Conservation (phyloP, 2,888 invertebrate species). For the Drosophila borborema region DNA sequence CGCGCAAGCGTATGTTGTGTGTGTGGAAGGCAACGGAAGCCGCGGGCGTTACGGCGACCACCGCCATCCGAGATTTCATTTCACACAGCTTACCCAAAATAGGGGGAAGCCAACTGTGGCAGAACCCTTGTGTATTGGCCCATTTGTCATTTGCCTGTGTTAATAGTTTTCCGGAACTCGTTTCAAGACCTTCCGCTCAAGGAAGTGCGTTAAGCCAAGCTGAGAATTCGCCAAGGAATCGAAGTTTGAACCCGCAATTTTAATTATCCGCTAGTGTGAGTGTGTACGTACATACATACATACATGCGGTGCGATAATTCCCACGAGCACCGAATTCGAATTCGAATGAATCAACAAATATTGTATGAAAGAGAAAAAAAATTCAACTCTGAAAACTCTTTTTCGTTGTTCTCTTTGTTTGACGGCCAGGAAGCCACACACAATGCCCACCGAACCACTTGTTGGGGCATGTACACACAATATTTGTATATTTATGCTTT, state of each 20-base stretch:
- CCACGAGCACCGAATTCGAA: conserved; percentile 61
- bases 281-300: background rate
- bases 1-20: background rate
- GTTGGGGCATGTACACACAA: conserved; percentile 25
- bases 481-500: conserved; percentile 22
- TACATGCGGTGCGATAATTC: conserved; percentile 53
- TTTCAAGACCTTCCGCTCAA: conserved; percentile 66
- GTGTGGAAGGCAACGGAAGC: conserved; percentile 54
- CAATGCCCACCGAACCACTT: conserved; percentile 54
- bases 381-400: conserved; percentile 15
- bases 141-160: conserved; percentile 66
- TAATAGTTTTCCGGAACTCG: conserved; percentile 77
- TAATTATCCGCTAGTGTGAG: conserved; percentile 51
- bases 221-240: conserved; percentile 56
- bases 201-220: conserved; percentile 69
- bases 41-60: conserved; percentile 30
- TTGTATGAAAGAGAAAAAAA: conserved; percentile 26
- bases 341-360: conserved; percentile 52
- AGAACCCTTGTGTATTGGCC: conserved; percentile 55
- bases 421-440: conserved; percentile 41
- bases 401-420: conserved; percentile 3
- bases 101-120: conserved; percentile 28
- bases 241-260: conserved; percentile 35
- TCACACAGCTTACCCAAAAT: conserved; percentile 26
- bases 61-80: conserved; percentile 41